Base-by-base conservation (phyloP, 2,888 invertebrate genomes). In the Nomada ferruginata region DNA sequence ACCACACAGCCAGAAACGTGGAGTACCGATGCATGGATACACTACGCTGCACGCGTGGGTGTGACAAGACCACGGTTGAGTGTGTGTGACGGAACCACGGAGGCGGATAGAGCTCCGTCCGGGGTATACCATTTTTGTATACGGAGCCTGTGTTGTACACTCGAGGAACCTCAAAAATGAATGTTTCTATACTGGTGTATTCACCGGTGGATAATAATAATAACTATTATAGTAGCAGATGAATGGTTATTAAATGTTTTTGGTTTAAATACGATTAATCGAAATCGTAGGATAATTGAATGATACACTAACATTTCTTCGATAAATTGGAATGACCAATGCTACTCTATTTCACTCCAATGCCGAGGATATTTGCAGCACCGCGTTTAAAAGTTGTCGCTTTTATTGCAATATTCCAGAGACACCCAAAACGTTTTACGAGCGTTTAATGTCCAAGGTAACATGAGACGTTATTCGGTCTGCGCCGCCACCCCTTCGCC, bases 11-110 rank as follows among this genome's bases (percentile, higher is more conserved):
- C 76, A 15, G 65, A 64, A 70, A 20, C 73, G 57, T 65, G 65
- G 68, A 65, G 75, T 64, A 76, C 59, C 42, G 74, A 42, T 82
- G 73, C 84, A 79, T 29, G 77, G 55, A 83, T 29, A 63, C 66
- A 18, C n/a, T 52, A 18, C 29, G 57, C 66, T 75, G 57, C 74
- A 60, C 42, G 76, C 82, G 82, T 85, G 76, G 85, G 76, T 82
- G 85, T 82, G 71, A 71, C 60, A 52, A 23, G 73, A 26, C 26
- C 47, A 53, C 42, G 55, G 61, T 23, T 11, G 44, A 64, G 78
- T 26, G 57, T 18, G 57, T 44, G 59, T 11, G 29, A 10, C 20
- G 18, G n/a, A 53, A 50, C 61, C 65, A 68, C n/a, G 74, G 57
- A 74, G 84, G 57, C 76, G 72, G 75, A 74, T 55, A 42, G 52